Conservation (phyloP, 2,113 vertebrate genomes). For the Hirundichthys speculiger region DNA sequence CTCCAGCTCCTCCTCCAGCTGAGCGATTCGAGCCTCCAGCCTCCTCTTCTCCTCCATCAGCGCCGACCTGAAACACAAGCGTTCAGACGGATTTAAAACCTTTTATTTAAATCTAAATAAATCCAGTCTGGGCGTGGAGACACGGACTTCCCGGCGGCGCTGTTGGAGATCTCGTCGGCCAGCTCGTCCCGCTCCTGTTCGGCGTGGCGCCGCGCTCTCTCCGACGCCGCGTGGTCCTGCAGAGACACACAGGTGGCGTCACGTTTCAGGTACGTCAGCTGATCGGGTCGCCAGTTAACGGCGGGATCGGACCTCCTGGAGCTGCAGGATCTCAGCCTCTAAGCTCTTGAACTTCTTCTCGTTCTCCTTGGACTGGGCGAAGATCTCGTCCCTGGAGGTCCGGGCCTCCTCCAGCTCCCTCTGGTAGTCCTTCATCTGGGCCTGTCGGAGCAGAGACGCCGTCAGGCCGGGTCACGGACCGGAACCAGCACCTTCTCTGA, state of each 20-base stretch:
- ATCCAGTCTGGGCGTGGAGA: not conserved
- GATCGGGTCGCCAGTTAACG: too few species aligned
- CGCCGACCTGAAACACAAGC: constrained; percentile 88
- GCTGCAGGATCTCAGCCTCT: constrained; percentile 94
- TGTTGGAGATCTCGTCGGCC: constrained; percentile 96
- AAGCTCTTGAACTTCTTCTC: constrained; percentile 96
- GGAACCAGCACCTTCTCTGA: too few species aligned
- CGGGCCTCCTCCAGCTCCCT: constrained; percentile 95
- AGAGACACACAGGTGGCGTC: constrained; percentile 16
- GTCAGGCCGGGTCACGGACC: too few species aligned
- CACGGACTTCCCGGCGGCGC: constrained; percentile 94
- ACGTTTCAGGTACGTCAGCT: too few species aligned
- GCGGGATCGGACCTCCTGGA: constrained; percentile 90
- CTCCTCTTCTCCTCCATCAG: constrained; percentile 96
- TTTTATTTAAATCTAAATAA: too few species aligned
- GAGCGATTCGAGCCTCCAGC: constrained; percentile 91
- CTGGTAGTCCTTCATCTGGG: constrained; percentile 98
- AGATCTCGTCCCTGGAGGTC: constrained; percentile 95
- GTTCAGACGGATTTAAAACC: too few species aligned
- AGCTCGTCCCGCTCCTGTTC: constrained; percentile 95
- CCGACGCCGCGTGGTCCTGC: constrained; percentile 91
- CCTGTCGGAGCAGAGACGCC: constrained; percentile 81
- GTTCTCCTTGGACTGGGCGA: constrained; percentile 95
- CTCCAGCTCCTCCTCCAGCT: constrained; percentile 96
- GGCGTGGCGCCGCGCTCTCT: constrained; percentile 91